Percentiles rank a stretch among this genome's conserved stretches.
phyloP scores from a whole-genome alignment of 1,140 invertebrate species.

The Nebria ingens region DNA sequence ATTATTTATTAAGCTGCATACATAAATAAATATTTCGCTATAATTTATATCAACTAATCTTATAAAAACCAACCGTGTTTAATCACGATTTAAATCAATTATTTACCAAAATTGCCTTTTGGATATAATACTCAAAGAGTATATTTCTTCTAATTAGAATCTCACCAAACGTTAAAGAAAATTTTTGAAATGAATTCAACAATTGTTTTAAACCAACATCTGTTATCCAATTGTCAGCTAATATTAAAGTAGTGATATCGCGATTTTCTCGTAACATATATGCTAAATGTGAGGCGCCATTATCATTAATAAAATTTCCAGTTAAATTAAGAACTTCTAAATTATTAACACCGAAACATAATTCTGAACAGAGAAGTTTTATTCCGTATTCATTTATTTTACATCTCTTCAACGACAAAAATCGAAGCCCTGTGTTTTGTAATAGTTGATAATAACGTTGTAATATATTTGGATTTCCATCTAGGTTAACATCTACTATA shows the following conservation, averaged over 20 bases:
- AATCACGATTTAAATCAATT: background rate
- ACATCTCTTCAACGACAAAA: constrained; percentile 26
- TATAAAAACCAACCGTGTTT: no score
- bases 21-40: no score
- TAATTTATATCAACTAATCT: no score
- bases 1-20: no score
- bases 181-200: constrained; percentile 20
- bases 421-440: constrained; percentile 17
- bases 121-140: background rate
- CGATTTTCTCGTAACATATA: constrained; percentile 21
- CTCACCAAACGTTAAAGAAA: constrained; percentile 24
- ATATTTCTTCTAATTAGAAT: constrained; percentile 18
- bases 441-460: constrained; percentile 15
- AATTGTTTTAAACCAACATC: constrained; percentile 21
- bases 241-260: constrained; percentile 25
- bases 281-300: constrained; percentile 15
- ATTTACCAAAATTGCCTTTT: constrained; percentile 5
- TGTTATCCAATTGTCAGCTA: constrained; percentile 28
- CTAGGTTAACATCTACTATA: background rate
- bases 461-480: background rate
- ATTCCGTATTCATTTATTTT: constrained; percentile 23
- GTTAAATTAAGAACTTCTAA: constrained; percentile 16
- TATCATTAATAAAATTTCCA: constrained; percentile 17
- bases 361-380: background rate
- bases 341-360: background rate